phyloP scores from a whole-genome alignment of 2,888 invertebrate species.

The Chelonus formosanus region DNA sequence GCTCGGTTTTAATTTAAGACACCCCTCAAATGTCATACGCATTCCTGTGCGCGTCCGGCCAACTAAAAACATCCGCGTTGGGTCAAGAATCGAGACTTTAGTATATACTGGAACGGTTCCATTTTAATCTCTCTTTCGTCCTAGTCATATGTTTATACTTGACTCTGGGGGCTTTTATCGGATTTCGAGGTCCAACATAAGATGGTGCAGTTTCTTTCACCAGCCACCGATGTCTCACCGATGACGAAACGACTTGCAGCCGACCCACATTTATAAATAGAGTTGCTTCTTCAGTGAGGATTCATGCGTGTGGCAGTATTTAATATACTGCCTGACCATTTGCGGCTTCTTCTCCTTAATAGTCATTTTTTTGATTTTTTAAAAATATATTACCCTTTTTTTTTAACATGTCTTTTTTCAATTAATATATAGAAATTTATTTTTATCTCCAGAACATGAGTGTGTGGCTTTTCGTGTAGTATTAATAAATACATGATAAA shows the following conservation, averaged over 20 bases:
- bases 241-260: constrained; percentile 40
- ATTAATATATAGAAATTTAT: no score
- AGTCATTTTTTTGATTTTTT: not conserved
- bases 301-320: not conserved
- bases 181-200: constrained; percentile 9
- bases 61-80: constrained; percentile 30
- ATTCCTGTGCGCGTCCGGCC: constrained; percentile 46
- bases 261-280: constrained; percentile 58
- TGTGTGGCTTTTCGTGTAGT: no score
- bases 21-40: constrained; percentile 61
- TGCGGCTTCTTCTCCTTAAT: constrained; percentile 5
- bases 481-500: no score
- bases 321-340: constrained; percentile 6
- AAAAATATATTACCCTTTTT: no score
- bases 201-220: constrained; percentile 20
- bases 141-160: not conserved
- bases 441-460: no score
- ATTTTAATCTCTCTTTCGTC: not conserved
- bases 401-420: no score
- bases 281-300: constrained; percentile 26
- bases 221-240: constrained; percentile 27
- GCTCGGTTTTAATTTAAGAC: constrained; percentile 60
- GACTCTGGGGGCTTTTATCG: not conserved
- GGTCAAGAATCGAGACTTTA: constrained; percentile 25
- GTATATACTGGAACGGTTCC: constrained; percentile 1